A percentile compares a stretch with the other conserved stretches of the same genome.
Conservation (phyloP, 2,113 vertebrate genomes). For the Meriones unguiculatus region DNA sequence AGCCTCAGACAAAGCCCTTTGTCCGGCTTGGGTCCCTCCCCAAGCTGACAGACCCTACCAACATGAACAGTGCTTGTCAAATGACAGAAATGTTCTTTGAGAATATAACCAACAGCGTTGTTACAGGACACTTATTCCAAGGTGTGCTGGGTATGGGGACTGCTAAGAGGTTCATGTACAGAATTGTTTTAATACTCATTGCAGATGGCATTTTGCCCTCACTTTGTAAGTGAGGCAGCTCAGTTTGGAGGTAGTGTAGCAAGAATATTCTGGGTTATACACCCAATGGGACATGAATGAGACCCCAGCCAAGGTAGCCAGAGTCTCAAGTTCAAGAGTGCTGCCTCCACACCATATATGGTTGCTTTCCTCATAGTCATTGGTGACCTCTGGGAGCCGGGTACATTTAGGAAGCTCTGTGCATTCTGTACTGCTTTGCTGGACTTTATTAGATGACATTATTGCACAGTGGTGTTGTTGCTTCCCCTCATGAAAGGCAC, state of each 20-base stretch:
- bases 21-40: neutral
- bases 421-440: neutral
- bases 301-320: neutral
- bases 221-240: neutral
- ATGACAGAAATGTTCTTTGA: neutral
- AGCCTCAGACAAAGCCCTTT: neutral
- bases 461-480: neutral
- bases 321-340: no score
- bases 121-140: no score
- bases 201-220: neutral
- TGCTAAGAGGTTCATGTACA: no score
- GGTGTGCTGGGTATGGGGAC: neutral
- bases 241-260: neutral
- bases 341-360: neutral
- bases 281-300: neutral
- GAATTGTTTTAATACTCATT: neutral
- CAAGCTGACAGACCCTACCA: neutral
- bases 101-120: accelerated
- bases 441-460: neutral
- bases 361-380: neutral
- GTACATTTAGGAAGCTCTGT: neutral
- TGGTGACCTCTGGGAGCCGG: accelerated
- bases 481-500: neutral
- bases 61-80: neutral
- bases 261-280: neutral